These are phyloP conservation scores for Rhagoletis pomonella DNA, from an alignment of 1,140 invertebrate species.

Conservation along the genomic window DNA sequence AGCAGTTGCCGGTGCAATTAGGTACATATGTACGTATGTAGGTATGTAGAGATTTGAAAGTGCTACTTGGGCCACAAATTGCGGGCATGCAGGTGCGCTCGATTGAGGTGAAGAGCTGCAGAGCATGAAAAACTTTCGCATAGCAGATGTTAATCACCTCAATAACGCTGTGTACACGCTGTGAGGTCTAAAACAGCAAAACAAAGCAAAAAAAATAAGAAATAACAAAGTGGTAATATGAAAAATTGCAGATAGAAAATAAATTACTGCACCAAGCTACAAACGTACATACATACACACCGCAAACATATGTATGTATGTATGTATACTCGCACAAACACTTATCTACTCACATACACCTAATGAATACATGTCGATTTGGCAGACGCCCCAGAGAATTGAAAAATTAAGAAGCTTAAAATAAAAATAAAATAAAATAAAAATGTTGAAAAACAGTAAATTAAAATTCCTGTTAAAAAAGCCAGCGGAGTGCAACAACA, in stretches of 20 bases:
- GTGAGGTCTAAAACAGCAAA: neutral
- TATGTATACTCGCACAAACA: neutral
- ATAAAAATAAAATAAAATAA: constrained; percentile 14
- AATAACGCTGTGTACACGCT: neutral
- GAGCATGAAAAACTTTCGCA: constrained; percentile 17
- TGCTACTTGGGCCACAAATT: constrained; percentile 10
- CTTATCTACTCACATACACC: neutral
- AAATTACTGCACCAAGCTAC: constrained; percentile 2
- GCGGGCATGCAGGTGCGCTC: neutral
- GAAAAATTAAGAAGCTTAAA: neutral
- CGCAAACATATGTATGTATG: too few relatives aligned
- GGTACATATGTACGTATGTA: neutral
- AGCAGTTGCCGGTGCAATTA: neutral
- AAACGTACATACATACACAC: neutral
- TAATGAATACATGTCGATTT: constrained; percentile 27
- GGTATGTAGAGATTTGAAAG: neutral
- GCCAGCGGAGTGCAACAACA: neutral
- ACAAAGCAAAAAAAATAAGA: neutral
- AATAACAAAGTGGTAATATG: constrained; percentile 4
- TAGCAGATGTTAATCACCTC: constrained; percentile 42
- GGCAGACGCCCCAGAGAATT: constrained; percentile 34
- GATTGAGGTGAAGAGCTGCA: neutral
- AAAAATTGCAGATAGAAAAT: constrained; percentile 36
- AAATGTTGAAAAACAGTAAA: constrained; percentile 41
- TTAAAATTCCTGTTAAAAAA: constrained; percentile 31